Conservation (phyloP, 2,113 vertebrate genomes). For the Ctenomys sociabilis region DNA sequence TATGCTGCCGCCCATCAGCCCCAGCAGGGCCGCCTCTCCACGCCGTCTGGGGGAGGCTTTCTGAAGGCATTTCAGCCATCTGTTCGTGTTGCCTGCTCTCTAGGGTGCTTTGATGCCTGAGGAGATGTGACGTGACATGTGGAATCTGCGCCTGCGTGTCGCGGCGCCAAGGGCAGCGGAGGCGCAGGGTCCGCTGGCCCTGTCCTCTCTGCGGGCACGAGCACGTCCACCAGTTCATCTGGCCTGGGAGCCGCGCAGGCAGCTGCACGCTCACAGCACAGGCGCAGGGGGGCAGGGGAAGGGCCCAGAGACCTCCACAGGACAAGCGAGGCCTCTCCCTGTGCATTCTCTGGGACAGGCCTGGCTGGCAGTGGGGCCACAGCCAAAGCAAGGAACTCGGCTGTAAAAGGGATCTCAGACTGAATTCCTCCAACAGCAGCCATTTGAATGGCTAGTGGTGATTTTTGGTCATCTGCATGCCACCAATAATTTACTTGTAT, state of each 20-base stretch:
- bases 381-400: background rate
- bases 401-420: background rate
- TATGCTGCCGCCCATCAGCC: constrained; percentile 64
- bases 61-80: constrained; percentile 76
- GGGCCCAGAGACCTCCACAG: background rate
- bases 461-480: background rate
- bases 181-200: constrained; percentile 16
- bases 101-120: constrained; percentile 63
- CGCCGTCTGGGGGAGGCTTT: constrained; percentile 42
- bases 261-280: background rate
- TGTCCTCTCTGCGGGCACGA: background rate
- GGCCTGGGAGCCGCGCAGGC: background rate
- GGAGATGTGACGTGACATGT: constrained; percentile 77
- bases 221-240: constrained; percentile 62
- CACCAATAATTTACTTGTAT: background rate
- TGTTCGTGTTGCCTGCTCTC: constrained; percentile 74
- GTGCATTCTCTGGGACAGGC: background rate
- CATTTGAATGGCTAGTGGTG: background rate
- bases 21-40: constrained; percentile 50
- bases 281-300: background rate
- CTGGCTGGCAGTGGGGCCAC: background rate
- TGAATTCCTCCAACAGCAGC: background rate
- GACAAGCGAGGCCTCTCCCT: background rate
- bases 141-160: constrained; percentile 47
- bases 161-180: constrained; percentile 65